Conservation (phyloP, 2,113 vertebrate species). For the Mustela lutreola region DNA sequence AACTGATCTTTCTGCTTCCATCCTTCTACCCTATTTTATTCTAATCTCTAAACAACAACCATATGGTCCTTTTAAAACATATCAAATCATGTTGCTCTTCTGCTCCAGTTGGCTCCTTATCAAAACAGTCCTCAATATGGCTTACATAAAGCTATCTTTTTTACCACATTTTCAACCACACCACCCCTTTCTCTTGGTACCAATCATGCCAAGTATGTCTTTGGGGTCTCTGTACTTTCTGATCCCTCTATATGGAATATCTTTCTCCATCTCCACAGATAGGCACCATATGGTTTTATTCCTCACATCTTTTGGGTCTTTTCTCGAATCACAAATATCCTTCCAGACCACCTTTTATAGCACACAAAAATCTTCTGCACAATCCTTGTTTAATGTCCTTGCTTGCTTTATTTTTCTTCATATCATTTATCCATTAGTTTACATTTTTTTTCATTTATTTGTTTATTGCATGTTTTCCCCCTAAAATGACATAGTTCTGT, state of each 20-base stretch:
- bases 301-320: conserved; percentile 9
- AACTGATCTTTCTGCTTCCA: not conserved
- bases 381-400: not conserved
- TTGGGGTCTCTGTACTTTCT: not conserved
- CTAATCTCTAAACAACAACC: not conserved
- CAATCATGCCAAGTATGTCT: not conserved
- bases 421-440: not conserved
- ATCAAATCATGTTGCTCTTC: not conserved
- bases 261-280: not conserved
- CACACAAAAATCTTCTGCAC: not conserved
- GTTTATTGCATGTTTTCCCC: not conserved
- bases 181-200: not conserved
- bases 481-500: conserved; percentile 46
- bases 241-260: conserved; percentile 27
- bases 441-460: not conserved
- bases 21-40: not conserved
- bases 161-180: not conserved
- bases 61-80: conserved; percentile 32
- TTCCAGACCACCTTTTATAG: not conserved
- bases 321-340: conserved; percentile 25
- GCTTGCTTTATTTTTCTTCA: conserved; percentile 33
- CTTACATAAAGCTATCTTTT: not conserved
- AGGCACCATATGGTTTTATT: not conserved
- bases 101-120: conserved; percentile 35
- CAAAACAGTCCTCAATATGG: not conserved